Evolutionary conservation across 1,140 invertebrate species (phyloP), one percentile per base, ranked within the genome.

Genomic region (Andrena cerasifolii): DNA sequence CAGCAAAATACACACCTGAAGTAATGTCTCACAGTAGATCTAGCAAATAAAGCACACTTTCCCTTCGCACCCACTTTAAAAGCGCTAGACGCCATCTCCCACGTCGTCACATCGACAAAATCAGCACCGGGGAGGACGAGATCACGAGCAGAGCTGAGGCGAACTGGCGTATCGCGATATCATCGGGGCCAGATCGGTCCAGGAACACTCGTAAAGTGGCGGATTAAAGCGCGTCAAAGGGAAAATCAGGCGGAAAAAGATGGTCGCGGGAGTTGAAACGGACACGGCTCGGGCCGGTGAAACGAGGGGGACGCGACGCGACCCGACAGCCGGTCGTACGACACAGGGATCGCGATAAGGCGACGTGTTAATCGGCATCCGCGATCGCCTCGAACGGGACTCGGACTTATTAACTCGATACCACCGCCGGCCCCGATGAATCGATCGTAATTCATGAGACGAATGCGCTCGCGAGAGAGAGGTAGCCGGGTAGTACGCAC

Each of bases 341-440:
- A 76, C 65, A 49, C 40, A n/a, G 7, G 16, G 73, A 76, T 76
- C 73, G 73, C 63, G 73, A 76, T 76, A 76, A 59, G 33, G 1
- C 31, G 43, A 76, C 63, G 53, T 76, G 73, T 76, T 76, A 76
- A 76, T 76, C 65, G 31, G 63, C 10, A 28, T 49, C 54, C 51
- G 31, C 73, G 73, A 70, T 76, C 73, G 53, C 53, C 53, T 40
- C 73, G 65, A 76, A 68, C 65, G 73, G 54, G 63, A 76, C 73
- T 59, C 54, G 51, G 31, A 76, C 63, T 68, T 76, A 67, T 67
- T 76, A 58, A 68, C 53, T 76, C 73, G 65, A 58, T 68, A 58
- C 28, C 28, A 26, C 21, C 66, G 47, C 0, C n/a, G 43, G 56
- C 18, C 26, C 40, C 72, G 40, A 68, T 47, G 63, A 75, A 67